phyloP scores from a whole-genome alignment of 2,888 invertebrate genomes.

The Sthenelais limicola region DNA sequence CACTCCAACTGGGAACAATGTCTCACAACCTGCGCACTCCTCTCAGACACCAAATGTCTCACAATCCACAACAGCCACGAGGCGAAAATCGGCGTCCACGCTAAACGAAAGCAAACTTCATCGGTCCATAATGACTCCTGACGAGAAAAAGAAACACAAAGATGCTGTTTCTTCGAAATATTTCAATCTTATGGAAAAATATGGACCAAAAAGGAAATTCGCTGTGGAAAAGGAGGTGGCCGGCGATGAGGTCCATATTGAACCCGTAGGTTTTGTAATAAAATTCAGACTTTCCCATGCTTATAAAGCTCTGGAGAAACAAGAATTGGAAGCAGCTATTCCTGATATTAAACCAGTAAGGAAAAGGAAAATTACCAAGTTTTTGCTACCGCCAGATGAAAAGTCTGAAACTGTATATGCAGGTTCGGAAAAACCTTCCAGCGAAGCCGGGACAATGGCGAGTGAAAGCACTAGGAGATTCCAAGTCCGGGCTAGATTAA shows the following conservation, averaged over 20 bases:
- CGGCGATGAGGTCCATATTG: neutral
- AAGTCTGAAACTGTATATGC: neutral
- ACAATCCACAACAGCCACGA: too few species aligned
- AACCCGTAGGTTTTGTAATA: slow-evolving; percentile 39
- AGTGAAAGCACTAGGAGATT: too few species aligned
- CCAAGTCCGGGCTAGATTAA: too few species aligned
- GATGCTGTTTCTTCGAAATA: slow-evolving; percentile 14
- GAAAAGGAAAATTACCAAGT: slow-evolving; percentile 20
- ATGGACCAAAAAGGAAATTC: slow-evolving; percentile 19
- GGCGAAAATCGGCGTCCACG: too few species aligned
- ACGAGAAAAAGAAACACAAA: slow-evolving; percentile 32
- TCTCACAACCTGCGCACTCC: too few species aligned
- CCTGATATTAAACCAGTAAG: slow-evolving; percentile 41
- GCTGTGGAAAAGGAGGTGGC: neutral
- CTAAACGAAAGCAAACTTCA: too few species aligned
- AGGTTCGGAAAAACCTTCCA: too few species aligned
- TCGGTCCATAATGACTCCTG: slow-evolving; percentile 1
- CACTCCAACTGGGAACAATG: too few species aligned
- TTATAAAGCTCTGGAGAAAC: slow-evolving; percentile 45
- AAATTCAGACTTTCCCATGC: slow-evolving; percentile 45
- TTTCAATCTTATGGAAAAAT: slow-evolving; percentile 39
- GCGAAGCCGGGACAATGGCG: too few species aligned
- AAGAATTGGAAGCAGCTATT: slow-evolving; percentile 41
- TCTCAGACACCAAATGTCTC: too few species aligned
- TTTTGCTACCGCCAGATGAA: slow-evolving; percentile 8